Evolutionary conservation across 2,888 invertebrate species (phyloP).

Genomic region (Icerya purchasi): DNA sequence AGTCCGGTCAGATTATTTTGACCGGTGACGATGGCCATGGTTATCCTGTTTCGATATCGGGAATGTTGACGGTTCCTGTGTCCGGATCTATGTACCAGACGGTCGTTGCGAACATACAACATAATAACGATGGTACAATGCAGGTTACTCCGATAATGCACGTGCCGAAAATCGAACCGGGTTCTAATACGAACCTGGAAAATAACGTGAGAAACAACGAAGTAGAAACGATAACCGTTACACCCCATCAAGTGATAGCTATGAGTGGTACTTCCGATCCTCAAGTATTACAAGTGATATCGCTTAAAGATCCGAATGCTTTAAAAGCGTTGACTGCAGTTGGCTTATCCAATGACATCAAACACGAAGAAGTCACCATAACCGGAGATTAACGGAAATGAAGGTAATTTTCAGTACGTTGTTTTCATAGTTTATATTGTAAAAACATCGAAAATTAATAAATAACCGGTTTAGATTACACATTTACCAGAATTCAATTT

Average conservation of each 20-base stretch:
- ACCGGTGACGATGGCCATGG: conserved; percentile 88
- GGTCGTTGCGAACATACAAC: conserved; percentile 75
- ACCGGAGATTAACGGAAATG: conserved; percentile 10
- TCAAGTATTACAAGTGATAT: conserved; percentile 62
- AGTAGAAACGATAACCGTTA: conserved; percentile 19
- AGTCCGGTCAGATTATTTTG: conserved; percentile 84
- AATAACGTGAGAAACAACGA: conserved; percentile 15
- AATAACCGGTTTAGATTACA: no score
- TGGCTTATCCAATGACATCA: conserved; percentile 5
- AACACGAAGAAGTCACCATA: conserved; percentile 9
- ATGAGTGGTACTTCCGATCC: conserved; percentile 45
- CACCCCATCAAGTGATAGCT: conserved; percentile 60
- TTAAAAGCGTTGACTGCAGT: conserved; percentile 26
- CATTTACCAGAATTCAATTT: no score
- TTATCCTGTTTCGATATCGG: conserved; percentile 66
- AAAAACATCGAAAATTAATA: no score
- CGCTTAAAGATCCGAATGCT: conserved; percentile 61
- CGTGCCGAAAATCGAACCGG: conserved; percentile 56
- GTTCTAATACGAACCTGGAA: conserved; percentile 47
- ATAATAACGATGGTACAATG: conserved; percentile 55
- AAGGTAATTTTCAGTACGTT: no score
- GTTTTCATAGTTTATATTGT: no score
- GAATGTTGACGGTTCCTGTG: conserved; percentile 87
- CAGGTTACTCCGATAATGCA: conserved; percentile 59
- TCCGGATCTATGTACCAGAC: conserved; percentile 90